Conservation (phyloP, 2,797 vertebrate genomes). For the Hydrocynus forskahlii region DNA sequence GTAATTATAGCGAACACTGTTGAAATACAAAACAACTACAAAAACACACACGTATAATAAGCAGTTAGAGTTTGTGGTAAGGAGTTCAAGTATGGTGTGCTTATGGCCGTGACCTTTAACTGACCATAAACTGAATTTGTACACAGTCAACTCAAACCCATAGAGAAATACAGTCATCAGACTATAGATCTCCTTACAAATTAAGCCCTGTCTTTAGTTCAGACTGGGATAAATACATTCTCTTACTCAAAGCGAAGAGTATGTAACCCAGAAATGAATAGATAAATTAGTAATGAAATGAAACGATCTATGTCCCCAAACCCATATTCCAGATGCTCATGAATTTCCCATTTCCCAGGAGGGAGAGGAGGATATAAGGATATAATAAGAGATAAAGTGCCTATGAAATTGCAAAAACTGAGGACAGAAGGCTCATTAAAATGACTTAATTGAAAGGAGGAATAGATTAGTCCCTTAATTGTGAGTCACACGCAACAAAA, state of each 20-base stretch:
- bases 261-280: background rate
- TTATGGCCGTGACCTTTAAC: background rate
- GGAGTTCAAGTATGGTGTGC: constrained; percentile 50
- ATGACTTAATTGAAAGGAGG: constrained; percentile 32
- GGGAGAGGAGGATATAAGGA: background rate
- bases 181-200: background rate
- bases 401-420: background rate
- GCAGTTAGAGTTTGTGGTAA: constrained; percentile 23
- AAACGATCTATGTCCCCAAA: background rate
- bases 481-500: constrained; percentile 41
- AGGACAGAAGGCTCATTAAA: background rate
- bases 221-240: background rate
- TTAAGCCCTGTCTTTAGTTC: background rate
- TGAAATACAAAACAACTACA: constrained; percentile 49
- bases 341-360: background rate
- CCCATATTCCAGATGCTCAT: background rate
- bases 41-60: constrained; percentile 37
- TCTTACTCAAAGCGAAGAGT: background rate
- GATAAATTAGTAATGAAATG: constrained; percentile 10
- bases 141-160: too few relatives aligned
- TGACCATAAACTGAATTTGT: background rate
- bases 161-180: background rate
- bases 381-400: background rate
- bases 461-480: constrained; percentile 33
- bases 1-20: constrained; percentile 58